Conservation (phyloP, 2,797 vertebrate species). For the Podarcis lilfordi region DNA sequence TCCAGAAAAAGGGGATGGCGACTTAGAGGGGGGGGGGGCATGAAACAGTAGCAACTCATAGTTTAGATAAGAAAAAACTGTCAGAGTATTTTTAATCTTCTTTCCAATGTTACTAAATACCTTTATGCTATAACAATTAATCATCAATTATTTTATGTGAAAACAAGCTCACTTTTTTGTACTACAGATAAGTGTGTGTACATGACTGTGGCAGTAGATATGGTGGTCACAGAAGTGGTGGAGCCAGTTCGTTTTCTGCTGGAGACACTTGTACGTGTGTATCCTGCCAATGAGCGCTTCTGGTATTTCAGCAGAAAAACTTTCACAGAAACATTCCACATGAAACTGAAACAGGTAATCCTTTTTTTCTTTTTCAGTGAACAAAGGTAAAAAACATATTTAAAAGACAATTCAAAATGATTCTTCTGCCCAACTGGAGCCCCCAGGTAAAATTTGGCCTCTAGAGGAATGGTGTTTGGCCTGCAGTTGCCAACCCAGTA, state of each 20-base stretch:
- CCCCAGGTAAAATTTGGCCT: too few species aligned
- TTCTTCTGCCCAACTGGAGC: not conserved
- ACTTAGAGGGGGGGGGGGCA: not conserved
- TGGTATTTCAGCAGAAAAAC: conserved; percentile 99
- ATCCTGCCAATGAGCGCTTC: conserved; percentile 94
- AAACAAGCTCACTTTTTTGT: not conserved
- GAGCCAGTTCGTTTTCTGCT: conserved; percentile 94
- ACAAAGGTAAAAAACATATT: not conserved
- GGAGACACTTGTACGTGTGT: conserved; percentile 91
- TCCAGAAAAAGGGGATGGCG: not conserved
- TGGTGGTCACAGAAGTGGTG: conserved; percentile 94
- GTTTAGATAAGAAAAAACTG: not conserved
- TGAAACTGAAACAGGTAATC: conserved; percentile 88
- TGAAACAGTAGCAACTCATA: not conserved
- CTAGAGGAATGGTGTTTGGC: not conserved
- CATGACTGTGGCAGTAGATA: conserved; percentile 95
- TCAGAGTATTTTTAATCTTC: too few species aligned
- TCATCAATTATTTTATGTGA: not conserved
- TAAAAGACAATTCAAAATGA: not conserved
- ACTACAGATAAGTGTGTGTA: conserved; percentile 90
- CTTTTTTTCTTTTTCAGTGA: not conserved
- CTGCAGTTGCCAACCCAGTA: not conserved
- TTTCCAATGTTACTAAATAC: not conserved
- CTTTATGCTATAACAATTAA: not conserved
- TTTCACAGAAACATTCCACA: conserved; percentile 94